A percentile compares a stretch with the other conserved stretches of the same genome.
Evolutionary conservation across 2,797 vertebrate genomes (phyloP).

Genomic region (Enteromius fasciolatus): DNA sequence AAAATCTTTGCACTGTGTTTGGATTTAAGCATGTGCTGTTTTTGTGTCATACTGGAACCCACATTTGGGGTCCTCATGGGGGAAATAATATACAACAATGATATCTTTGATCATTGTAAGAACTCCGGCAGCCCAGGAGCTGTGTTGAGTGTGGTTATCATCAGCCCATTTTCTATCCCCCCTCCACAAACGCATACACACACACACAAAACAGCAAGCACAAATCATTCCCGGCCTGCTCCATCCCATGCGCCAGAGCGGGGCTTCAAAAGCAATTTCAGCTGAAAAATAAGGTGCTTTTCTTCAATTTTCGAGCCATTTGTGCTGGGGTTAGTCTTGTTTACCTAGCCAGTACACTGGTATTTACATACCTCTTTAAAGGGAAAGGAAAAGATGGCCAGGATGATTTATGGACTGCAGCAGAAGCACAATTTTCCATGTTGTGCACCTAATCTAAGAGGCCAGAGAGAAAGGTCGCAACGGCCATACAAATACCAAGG

Average conservation of each 20-base stretch:
- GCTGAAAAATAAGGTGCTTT: constrained; percentile 99
- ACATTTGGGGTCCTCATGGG: constrained; percentile 82
- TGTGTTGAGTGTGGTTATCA: constrained; percentile 92
- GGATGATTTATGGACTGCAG: constrained; percentile 99
- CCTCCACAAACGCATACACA: constrained; percentile 52
- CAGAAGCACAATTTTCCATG: constrained; percentile 98
- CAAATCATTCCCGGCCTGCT: constrained; percentile 87
- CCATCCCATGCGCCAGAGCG: constrained; percentile 86
- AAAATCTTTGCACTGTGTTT: constrained; percentile 33
- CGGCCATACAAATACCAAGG: constrained; percentile 95
- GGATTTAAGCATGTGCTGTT: constrained; percentile 29
- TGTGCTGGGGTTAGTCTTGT: constrained; percentile 98
- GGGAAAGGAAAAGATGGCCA: constrained; percentile 83
- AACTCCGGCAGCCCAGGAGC: constrained; percentile 84
- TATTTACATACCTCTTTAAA: constrained; percentile 99
- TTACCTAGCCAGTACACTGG: constrained; percentile 99
- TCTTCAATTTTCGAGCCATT: constrained; percentile 99
- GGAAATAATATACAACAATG: constrained; percentile 88
- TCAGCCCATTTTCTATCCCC: constrained; percentile 93
- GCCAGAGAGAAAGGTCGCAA: constrained; percentile 93
- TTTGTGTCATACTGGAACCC: constrained; percentile 78
- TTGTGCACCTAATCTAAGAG: constrained; percentile 97
- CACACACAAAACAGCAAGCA: constrained; percentile 66
- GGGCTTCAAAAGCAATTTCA: constrained; percentile 99
- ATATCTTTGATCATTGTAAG: constrained; percentile 94